Evolutionary conservation across 2,797 vertebrate species (phyloP), one percentile per base, ranked within the genome.

Genomic region (Coracias cyanogaster): DNA sequence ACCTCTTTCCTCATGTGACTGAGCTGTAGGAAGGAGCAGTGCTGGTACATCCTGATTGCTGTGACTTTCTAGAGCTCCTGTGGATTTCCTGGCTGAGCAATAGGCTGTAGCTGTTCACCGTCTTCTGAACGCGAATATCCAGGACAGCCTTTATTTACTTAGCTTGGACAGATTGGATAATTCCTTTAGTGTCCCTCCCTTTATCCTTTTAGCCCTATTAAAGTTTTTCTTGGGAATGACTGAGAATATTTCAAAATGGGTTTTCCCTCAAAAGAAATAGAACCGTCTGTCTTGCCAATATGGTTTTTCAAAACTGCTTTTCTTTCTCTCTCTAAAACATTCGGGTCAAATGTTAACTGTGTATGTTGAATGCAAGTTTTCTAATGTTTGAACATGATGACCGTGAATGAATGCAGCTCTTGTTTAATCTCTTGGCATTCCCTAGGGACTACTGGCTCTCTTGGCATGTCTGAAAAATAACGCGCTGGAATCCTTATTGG

Each of bases 401-500:
- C 51, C 60, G 29, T 64, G 86, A 70, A 94, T 97, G 92, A 97
- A 96, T 94, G 85, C 91, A 82, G 83, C 91, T 79, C 95, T 93
- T 96, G 96, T 96, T 95, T 85, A 89, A 89, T 93, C 74, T 88
- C 52, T 73, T 97, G 97, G 95, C 92, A 78, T 96, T 94, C 71
- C 91, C 48, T 84, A 8, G 83, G 79, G 92, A 72, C 88, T 90
- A 5, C 74, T 97, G 80, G 88, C 82, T 90, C 88, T 94, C 92
- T 84, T 96, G 95, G 94, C 94, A 82, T 1, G 0, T 64, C 45
- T 54, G 31, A 92, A 90, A 89, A 92, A 93, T 91, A 90, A 43
- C 2, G 43, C 57, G 1, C 88, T 90, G 94, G 80, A 93, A 78
- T 95, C 96, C 94, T 74, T 94, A 92, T 90, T 94, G 94, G 73